Evolutionary conservation across 2,113 vertebrate species (phyloP).

Genomic region (Leptobrachium ailaonicum): DNA sequence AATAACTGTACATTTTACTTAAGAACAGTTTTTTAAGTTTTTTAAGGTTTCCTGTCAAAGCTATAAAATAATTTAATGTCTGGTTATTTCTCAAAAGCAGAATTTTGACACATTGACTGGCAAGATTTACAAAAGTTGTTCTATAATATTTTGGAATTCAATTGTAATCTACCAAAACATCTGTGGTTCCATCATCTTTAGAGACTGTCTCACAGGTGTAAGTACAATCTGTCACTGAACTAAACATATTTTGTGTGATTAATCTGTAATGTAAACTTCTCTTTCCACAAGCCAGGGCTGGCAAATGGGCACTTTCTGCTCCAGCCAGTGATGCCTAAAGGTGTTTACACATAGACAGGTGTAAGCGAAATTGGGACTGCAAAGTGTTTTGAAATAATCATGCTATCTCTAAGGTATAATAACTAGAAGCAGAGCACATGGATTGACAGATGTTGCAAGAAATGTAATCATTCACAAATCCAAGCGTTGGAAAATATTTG

Average conservation of each 20-base stretch:
- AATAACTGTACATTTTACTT: no score
- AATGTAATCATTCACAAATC: conserved; percentile 27
- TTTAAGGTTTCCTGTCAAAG: background rate
- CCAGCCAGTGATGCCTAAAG: conserved; percentile 41
- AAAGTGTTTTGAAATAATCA: conserved; percentile 46
- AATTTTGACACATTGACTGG: background rate
- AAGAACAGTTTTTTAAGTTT: conserved; percentile 8
- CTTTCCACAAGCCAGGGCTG: background rate
- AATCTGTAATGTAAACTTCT: conserved; percentile 49
- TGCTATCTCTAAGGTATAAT: conserved; percentile 46
- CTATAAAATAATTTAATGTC: background rate
- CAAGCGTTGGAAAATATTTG: background rate
- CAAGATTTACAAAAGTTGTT: background rate
- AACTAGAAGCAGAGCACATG: conserved; percentile 52
- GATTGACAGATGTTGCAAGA: conserved; percentile 43
- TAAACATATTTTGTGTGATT: conserved; percentile 51
- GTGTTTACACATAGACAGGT: conserved; percentile 26
- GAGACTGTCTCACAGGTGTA: conserved; percentile 36
- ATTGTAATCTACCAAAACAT: conserved; percentile 29
- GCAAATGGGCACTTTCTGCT: conserved; percentile 33
- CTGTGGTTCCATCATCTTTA: conserved; percentile 11
- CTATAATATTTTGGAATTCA: background rate
- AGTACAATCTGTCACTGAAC: conserved; percentile 52
- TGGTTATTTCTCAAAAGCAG: background rate
- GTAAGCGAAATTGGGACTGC: conserved; percentile 43